Base-by-base conservation (phyloP, 2,888 invertebrate species). In the Amblyteles armatorius region DNA sequence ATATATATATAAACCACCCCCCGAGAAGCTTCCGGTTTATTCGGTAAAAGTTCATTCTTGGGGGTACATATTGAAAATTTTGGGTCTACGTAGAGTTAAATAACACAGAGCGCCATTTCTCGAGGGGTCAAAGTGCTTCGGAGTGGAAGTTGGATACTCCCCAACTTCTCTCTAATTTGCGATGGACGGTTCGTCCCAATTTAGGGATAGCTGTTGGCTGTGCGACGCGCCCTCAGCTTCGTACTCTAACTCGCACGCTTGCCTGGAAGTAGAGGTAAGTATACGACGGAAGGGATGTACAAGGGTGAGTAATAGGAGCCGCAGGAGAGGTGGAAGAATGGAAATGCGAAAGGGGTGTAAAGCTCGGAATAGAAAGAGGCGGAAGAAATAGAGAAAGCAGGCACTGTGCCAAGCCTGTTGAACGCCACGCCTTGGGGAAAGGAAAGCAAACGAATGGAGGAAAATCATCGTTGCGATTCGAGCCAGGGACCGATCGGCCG, bases 381-480 rank as follows among this genome's bases (percentile, higher is more conserved):
- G 71, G 69, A 71, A 67, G 57, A 83, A 63, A 80, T 67, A 74
- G 67, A 81, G 79, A 81, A 83, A 79, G 87, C 88, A 92, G 92
- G 92, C 91, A 57, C 76, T 67, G 33, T 84, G 90, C 93, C 93
- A 93, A 91, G 92, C 92, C 92, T 92, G 92, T 93, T 93, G 93
- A 92, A 90, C 90, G 90, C 90, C 90, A 90, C 90, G 90, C 92
- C 90, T 90, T 87, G 89, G 89, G 88, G 88, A 89, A 89, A 88
- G 88, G 88, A 88, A 89, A 86, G 83, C 84, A 86, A 88, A 83
- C 69, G 79, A 72, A 67, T 83, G 85, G 84, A 72, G 68, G 74
- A 29, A 82, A 83, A 83, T 79, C 79, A 79, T 79, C 81, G 57
- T 55, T 63, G 50, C 81, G 78, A 82, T 84, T 84, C 74, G 44